Percentiles rank a stretch among this genome's conserved stretches.
phyloP scores from a whole-genome alignment of 2,113 vertebrate genomes.

The Leiothrix lutea region DNA sequence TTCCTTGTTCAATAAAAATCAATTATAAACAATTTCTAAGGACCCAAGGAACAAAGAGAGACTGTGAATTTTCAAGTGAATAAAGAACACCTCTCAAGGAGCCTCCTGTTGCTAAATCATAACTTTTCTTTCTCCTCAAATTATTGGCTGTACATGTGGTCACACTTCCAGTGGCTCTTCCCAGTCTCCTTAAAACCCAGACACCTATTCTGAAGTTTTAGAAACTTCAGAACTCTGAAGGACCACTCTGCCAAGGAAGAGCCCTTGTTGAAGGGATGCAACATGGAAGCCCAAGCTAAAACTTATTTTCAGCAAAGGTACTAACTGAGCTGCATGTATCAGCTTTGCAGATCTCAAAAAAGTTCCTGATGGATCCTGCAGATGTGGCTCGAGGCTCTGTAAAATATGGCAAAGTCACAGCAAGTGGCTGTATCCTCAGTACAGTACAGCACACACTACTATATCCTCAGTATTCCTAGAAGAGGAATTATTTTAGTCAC shows the following conservation, averaged over 20 bases:
- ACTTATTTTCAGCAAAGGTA: background rate
- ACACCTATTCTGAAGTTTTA: background rate
- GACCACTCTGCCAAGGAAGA: background rate
- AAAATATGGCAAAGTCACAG: background rate
- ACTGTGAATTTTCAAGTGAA: background rate
- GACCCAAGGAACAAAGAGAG: background rate
- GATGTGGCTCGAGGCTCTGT: background rate
- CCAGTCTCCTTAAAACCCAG: background rate
- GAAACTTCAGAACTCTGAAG: background rate
- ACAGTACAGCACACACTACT: background rate
- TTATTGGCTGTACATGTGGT: background rate
- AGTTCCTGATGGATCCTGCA: background rate
- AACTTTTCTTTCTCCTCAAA: background rate
- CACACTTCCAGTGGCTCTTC: background rate
- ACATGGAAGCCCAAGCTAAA: background rate
- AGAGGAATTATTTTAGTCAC: background rate
- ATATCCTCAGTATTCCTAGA: background rate
- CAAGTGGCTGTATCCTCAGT: background rate
- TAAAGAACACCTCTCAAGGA: background rate
- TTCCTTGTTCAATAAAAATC: background rate
- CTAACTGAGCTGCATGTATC: background rate
- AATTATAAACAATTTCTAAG: background rate
- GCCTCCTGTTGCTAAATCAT: rapidly evolving
- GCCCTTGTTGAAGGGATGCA: background rate
- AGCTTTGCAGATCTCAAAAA: background rate